Percentiles rank a stretch among this genome's conserved stretches.
Evolutionary conservation across 2,113 vertebrate species (phyloP).

Genomic region (Cyphomyrus plagiostoma): DNA sequence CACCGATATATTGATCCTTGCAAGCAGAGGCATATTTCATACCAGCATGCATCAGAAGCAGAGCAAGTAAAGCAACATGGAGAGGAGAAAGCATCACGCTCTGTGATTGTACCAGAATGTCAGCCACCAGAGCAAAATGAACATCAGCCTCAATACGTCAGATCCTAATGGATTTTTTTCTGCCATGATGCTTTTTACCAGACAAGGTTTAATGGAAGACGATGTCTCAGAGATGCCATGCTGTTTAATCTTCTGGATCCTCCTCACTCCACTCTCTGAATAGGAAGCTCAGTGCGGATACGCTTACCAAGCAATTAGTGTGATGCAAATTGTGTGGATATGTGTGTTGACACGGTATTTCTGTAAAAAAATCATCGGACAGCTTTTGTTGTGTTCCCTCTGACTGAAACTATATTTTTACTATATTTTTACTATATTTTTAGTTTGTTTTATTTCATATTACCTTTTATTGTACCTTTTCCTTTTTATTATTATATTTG

Average conservation of each 20-base stretch:
- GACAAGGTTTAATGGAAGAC: neutral
- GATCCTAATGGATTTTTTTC: neutral
- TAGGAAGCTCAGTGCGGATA: neutral
- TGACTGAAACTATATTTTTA: neutral
- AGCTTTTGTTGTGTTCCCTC: neutral
- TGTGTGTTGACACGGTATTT: neutral
- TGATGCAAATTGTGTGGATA: neutral
- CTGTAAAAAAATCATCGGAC: neutral
- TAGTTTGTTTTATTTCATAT: neutral
- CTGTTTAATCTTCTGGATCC: neutral
- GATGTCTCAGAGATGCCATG: neutral
- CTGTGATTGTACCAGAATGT: neutral
- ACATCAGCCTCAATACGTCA: neutral
- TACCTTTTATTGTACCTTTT: neutral
- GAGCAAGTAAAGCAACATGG: neutral
- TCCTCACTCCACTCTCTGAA: neutral
- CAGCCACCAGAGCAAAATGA: neutral
- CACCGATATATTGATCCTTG: neutral
- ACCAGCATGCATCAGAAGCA: neutral
- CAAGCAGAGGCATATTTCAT: neutral
- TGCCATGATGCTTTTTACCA: neutral
- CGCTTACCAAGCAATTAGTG: neutral
- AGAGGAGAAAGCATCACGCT: neutral
- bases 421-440: neutral
- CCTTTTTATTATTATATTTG: neutral